A percentile compares a stretch with the other conserved stretches of the same genome.
These are phyloP conservation scores for Esox lucius DNA, from an alignment of 2,797 vertebrate genomes.

Conservation along the genomic window DNA sequence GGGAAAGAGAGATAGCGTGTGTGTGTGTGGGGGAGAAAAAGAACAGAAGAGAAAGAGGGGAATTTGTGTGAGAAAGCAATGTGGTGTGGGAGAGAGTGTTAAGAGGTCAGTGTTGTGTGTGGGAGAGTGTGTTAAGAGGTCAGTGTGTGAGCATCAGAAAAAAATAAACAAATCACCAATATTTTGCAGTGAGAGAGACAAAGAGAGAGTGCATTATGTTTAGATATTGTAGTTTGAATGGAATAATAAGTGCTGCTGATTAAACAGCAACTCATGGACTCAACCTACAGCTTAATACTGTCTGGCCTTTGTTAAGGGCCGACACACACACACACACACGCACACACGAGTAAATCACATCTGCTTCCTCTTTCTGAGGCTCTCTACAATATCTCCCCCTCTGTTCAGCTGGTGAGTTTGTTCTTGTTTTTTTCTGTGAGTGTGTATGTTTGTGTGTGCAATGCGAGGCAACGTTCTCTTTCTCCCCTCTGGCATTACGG, in stretches of 20 bases:
- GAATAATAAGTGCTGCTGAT: constrained; percentile 61
- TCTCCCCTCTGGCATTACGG: background rate
- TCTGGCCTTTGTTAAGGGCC: constrained; percentile 13
- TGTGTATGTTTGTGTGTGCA: background rate
- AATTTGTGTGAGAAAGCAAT: background rate
- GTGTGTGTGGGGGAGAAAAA: background rate
- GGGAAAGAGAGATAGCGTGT: background rate
- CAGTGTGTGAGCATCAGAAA: no score
- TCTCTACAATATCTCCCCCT: background rate
- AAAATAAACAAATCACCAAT: no score
- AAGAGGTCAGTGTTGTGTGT: no score
- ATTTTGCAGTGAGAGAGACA: constrained; percentile 35
- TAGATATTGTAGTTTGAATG: constrained; percentile 52
- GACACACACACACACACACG: background rate
- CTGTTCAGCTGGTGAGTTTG: constrained; percentile 4
- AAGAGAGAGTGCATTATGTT: constrained; percentile 38
- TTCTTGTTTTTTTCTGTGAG: background rate
- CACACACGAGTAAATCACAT: constrained; percentile 8
- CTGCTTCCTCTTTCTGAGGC: background rate
- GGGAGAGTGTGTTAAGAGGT: no score
- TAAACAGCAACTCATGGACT: constrained; percentile 57
- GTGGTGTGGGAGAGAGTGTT: no score
- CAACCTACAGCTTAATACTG: constrained; percentile 34
- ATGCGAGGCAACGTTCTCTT: background rate
- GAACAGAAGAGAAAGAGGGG: background rate